phyloP scores from a whole-genome alignment of 2,888 invertebrate genomes.

The Mimachlamys varia region DNA sequence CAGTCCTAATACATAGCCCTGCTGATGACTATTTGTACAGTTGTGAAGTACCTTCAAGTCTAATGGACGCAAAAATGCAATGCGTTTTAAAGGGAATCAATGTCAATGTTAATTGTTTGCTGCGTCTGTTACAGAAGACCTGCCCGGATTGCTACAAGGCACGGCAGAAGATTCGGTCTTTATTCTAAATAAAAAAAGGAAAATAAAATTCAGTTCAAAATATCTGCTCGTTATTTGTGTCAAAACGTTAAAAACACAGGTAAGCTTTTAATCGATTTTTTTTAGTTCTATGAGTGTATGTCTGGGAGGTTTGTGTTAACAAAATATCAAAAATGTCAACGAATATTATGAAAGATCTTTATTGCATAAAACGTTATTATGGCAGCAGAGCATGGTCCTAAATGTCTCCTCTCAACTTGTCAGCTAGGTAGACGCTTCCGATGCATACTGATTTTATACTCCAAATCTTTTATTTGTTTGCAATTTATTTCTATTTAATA shows the following conservation, averaged over 20 bases:
- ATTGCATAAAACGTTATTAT: constrained; percentile 1
- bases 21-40: constrained; percentile 33
- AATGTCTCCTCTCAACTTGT: neutral
- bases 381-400: neutral
- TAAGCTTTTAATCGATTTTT: neutral
- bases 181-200: neutral
- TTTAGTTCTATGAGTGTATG: neutral
- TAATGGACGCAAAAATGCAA: constrained; percentile 34
- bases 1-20: neutral
- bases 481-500: constrained; percentile 1
- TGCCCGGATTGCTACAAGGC: neutral
- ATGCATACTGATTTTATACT: neutral
- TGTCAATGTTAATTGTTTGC: neutral
- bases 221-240: neutral
- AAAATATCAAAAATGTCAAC: constrained; percentile 24
- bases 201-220: neutral
- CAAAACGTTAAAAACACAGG: constrained; percentile 3
- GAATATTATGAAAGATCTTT: constrained; percentile 1
- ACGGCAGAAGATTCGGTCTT: neutral
- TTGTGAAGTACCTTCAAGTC: constrained; percentile 27
- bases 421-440: neutral
- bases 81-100: neutral
- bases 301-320: neutral
- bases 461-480: neutral
- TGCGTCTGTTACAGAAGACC: neutral